Evolutionary conservation across 2,888 invertebrate genomes (phyloP), one percentile per base, ranked within the genome.

Genomic region (Acheta domesticus): DNA sequence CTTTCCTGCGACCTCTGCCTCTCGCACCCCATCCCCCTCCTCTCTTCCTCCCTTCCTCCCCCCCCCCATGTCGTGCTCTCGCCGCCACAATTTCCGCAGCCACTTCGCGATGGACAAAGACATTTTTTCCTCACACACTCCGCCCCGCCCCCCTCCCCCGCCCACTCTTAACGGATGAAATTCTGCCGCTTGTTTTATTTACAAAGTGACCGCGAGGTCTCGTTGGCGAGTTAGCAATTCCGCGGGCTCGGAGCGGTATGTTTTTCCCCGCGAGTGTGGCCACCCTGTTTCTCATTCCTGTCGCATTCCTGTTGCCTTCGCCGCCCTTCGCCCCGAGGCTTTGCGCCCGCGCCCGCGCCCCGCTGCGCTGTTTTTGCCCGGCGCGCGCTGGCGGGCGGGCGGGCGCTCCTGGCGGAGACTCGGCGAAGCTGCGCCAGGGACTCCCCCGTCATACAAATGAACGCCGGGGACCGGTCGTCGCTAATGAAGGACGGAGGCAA

Each of bases 171-270:
- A n/a, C n/a, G n/a, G 62, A 62, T 62, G 14, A 62, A 62, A 62
- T 62, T 14, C 16, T 14, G 62, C 14, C n/a, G 62, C 14, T n/a
- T 62, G 62, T 62, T 36, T 36, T 62, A 62, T 62, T 62, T 62
- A 14, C 62, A n/a, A 62, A 62, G 62, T 62, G 62, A 62, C 62
- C 62, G n/a, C 62, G 62, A 11, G 62, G 62, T 19, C 16, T 62
- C 62, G 62, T 62, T 62, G n/a, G 62, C 62, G 62, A 62, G 62
- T 19, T 62, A 62, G 62, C 62, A 62, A 62, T 62, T 62, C 62
- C 16, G n/a, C 14, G 62, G 62, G 62, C n/a, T 62, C 62, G 14
- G 62, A n/a, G n/a, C 14, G 16, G 62, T 62, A 14, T 14, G 62
- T n/a, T n/a, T 19, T n/a, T 62, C 62, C 62, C 16, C n/a, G 62